phyloP scores from a whole-genome alignment of 1,140 invertebrate species.

The Spodoptera frugiperda region DNA sequence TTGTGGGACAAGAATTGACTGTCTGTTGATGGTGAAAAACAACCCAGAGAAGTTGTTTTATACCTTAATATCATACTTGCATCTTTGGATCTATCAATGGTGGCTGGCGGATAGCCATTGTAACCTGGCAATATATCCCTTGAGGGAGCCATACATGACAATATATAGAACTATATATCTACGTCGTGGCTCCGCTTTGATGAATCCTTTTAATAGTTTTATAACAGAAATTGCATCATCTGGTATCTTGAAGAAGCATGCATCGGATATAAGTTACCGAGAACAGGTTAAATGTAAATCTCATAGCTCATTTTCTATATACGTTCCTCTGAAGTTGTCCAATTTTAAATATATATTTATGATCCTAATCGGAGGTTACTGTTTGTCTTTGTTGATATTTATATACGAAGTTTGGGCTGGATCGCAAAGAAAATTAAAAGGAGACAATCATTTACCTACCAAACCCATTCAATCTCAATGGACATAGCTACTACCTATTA shows the following conservation, averaged over 20 bases:
- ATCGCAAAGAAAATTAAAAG: no score
- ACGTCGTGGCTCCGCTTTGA: constrained; percentile 45
- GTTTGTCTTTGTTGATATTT: not conserved
- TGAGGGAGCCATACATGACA: constrained; percentile 27
- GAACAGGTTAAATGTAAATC: not conserved
- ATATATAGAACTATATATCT: constrained; percentile 46
- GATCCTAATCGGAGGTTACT: constrained; percentile 7
- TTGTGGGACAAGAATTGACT: constrained; percentile 16
- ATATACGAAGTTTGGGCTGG: not conserved
- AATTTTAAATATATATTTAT: constrained; percentile 8
- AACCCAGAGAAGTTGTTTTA: not conserved
- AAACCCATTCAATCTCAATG: no score
- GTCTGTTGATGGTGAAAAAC: constrained; percentile 35
- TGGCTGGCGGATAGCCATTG: constrained; percentile 33
- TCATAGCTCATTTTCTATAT: not conserved
- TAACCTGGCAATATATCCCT: constrained; percentile 10
- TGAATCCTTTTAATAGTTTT: constrained; percentile 27
- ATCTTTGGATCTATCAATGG: constrained; percentile 15
- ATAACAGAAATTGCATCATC: not conserved
- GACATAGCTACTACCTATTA: no score
- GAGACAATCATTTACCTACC: no score
- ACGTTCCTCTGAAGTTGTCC: not conserved
- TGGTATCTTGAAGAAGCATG: constrained; percentile 1
- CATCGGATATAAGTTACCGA: not conserved
- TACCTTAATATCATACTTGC: constrained; percentile 8